Percentiles rank a stretch among this genome's conserved stretches.
Evolutionary conservation across 2,113 vertebrate genomes (phyloP).

Genomic region (Puntigrus tetrazona): DNA sequence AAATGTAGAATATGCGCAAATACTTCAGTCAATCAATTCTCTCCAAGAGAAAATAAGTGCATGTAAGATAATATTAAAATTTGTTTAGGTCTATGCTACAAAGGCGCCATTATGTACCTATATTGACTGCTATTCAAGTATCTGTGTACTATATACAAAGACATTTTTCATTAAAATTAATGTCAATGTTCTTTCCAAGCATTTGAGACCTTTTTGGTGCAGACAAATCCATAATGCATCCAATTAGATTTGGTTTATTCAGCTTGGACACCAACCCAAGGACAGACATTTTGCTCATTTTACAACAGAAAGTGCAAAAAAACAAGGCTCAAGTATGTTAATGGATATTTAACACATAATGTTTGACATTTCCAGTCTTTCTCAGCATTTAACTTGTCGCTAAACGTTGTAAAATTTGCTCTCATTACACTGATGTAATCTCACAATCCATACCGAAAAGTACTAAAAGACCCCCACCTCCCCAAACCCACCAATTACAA

Average conservation of each 20-base stretch:
- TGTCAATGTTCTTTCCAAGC: not conserved
- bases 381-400: slow-evolving; percentile 1
- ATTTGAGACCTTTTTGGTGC: not conserved
- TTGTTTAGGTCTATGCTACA: not conserved
- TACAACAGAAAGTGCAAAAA: not conserved
- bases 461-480: not conserved
- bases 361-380: slow-evolving; percentile 27
- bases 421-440: slow-evolving; percentile 33
- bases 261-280: not conserved
- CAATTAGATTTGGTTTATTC: not conserved
- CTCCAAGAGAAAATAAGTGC: not conserved
- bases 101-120: not conserved
- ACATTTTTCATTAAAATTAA: not conserved
- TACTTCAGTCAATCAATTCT: not conserved
- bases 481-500: slow-evolving; percentile 23
- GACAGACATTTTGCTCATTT: not conserved
- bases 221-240: not conserved
- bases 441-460: slow-evolving; percentile 12
- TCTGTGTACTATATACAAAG: not conserved
- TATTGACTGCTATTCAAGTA: not conserved
- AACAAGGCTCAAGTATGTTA: not conserved
- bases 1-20: not conserved
- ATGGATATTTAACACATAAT: not conserved
- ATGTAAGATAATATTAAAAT: not conserved
- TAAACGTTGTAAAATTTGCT: slow-evolving; percentile 2